phyloP scores from a whole-genome alignment of 2,113 vertebrate species.

The Ailuropoda melanoleuca region DNA sequence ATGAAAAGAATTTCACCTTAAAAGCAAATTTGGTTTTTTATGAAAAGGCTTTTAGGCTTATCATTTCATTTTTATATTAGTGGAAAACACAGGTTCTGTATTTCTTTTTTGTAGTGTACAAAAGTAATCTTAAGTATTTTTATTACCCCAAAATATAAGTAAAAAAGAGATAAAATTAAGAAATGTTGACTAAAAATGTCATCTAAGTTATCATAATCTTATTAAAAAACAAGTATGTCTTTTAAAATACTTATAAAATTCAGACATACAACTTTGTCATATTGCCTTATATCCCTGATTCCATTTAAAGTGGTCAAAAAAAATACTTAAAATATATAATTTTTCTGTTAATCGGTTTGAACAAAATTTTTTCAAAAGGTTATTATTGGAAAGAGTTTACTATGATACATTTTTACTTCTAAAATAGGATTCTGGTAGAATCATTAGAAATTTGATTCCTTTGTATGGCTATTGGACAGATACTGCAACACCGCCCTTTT shows the following conservation, averaged over 20 bases:
- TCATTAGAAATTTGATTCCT: background rate
- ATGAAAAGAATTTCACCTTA: background rate
- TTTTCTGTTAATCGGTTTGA: background rate
- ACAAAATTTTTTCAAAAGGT: background rate
- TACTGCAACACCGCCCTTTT: fast-evolving
- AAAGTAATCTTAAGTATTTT: background rate
- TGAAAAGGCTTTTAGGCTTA: background rate
- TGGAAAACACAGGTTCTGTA: background rate
- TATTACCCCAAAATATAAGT: background rate
- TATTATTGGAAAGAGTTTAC: background rate
- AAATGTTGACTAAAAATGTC: background rate
- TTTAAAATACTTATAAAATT: background rate
- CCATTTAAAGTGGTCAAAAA: background rate
- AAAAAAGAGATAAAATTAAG: background rate
- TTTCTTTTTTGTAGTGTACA: background rate
- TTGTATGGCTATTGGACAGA: background rate
- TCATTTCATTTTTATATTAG: background rate
- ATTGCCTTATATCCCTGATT: background rate
- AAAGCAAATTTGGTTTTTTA: background rate
- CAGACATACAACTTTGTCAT: background rate
- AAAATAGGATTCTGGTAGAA: background rate
- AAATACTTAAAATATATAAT: background rate
- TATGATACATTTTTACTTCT: background rate
- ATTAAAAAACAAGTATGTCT: background rate
- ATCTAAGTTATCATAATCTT: background rate